A percentile compares a stretch with the other conserved stretches of the same genome.
These are phyloP conservation scores for Drosophila pseudotalamancana DNA, from an alignment of 2,888 invertebrate species.

Conservation along the genomic window DNA sequence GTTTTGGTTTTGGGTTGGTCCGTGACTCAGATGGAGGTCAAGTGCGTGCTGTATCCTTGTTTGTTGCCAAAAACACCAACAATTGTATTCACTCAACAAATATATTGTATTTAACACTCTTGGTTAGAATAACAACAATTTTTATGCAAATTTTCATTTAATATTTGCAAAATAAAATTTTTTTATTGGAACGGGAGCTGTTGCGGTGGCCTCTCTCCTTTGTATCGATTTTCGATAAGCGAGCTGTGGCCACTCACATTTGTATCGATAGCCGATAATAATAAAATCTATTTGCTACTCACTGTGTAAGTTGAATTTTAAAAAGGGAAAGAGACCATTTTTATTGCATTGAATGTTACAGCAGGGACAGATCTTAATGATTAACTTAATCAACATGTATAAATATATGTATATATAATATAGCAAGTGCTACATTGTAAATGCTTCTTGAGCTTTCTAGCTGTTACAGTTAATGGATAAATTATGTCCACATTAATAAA, in stretches of 20 bases:
- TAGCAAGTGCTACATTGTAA: conserved; percentile 47
- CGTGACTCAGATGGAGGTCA: conserved; percentile 28
- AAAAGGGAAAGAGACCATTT: conserved; percentile 38
- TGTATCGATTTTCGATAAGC: conserved; percentile 35
- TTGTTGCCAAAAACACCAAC: neutral
- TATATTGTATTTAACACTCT: neutral
- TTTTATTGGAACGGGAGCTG: conserved; percentile 29
- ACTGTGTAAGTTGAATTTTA: neutral
- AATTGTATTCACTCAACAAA: neutral
- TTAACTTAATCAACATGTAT: conserved; percentile 24
- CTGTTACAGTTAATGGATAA: neutral
- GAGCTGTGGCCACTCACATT: conserved; percentile 18
- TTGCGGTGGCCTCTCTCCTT: conserved; percentile 29
- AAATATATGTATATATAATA: conserved; percentile 12
- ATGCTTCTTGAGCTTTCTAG: conserved; percentile 75
- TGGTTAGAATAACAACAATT: neutral
- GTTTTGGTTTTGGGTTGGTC: conserved; percentile 19
- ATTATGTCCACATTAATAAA: conserved; percentile 40
- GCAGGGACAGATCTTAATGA: conserved; percentile 15
- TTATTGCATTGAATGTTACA: conserved; percentile 48
- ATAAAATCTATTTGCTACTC: neutral
- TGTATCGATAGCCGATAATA: conserved; percentile 34
- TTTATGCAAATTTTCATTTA: conserved; percentile 41
- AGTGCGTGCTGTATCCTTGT: conserved; percentile 30
- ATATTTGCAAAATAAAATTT: conserved; percentile 22